Percentiles rank a stretch among this genome's conserved stretches.
Conservation (phyloP, 2,113 vertebrate genomes). For the Heliornis fulica region DNA sequence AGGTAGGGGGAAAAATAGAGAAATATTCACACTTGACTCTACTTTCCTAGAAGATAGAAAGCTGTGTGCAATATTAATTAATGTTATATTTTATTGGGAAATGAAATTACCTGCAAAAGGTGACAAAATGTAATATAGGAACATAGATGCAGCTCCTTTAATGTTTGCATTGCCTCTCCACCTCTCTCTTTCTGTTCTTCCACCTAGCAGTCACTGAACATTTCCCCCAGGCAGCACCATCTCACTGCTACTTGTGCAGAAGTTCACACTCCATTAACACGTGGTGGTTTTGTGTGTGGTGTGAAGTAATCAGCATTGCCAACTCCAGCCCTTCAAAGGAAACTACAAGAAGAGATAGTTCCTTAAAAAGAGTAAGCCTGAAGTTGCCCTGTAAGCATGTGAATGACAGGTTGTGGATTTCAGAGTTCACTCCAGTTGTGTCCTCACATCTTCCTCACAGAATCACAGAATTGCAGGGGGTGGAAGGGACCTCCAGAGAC, state of each 20-base stretch:
- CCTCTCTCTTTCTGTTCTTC: neutral
- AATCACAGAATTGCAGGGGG: no score
- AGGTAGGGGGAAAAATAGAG: neutral
- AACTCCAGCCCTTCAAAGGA: neutral
- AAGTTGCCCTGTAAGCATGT: no score
- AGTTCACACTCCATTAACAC: neutral
- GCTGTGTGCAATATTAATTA: fast-evolving
- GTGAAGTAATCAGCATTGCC: neutral
- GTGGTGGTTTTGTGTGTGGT: neutral
- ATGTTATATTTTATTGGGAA: neutral
- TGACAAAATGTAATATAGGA: neutral
- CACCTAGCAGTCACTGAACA: neutral
- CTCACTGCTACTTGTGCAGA: neutral
- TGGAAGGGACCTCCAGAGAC: no score
- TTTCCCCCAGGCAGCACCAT: neutral
- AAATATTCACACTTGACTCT: neutral
- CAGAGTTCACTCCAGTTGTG: neutral
- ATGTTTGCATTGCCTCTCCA: neutral
- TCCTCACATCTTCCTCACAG: neutral
- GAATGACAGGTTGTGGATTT: neutral
- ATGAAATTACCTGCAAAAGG: neutral
- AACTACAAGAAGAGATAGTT: neutral
- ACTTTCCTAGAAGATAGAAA: neutral
- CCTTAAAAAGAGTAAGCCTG: neutral
- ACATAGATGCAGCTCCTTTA: neutral